Evolutionary conservation across 2,888 invertebrate species (phyloP).

Genomic region (Cataglyphis albicans): DNA sequence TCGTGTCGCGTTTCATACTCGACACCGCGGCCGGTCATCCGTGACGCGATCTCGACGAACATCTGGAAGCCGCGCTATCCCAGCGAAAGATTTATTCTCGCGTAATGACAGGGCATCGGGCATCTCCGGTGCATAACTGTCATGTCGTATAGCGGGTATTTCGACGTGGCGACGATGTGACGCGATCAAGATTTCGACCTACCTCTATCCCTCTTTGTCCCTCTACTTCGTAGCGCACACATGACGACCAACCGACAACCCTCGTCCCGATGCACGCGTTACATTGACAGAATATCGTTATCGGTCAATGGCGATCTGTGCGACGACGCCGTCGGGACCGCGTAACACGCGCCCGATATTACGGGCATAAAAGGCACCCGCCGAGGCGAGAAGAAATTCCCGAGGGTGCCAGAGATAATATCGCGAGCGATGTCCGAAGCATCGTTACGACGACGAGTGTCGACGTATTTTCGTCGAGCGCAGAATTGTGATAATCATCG

Average conservation of each 20-base stretch:
- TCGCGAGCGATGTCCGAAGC: conserved; percentile 66
- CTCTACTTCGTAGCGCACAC: conserved; percentile 55
- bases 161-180: conserved; percentile 67
- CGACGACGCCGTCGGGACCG: conserved; percentile 57
- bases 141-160: conserved; percentile 70
- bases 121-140: conserved; percentile 76
- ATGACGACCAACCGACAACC: conserved; percentile 61
- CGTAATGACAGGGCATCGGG: conserved; percentile 71
- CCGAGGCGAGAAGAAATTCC: conserved; percentile 73
- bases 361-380: conserved; percentile 69
- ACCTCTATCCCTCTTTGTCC: conserved; percentile 35
- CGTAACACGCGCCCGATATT: conserved; percentile 75
- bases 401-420: conserved; percentile 68
- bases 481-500: not conserved
- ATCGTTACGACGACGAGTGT: conserved; percentile 64
- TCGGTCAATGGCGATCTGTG: conserved; percentile 68
- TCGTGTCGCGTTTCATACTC: conserved; percentile 65
- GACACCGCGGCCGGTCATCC: conserved; percentile 55
- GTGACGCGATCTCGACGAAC: conserved; percentile 58
- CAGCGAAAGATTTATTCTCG: conserved; percentile 73
- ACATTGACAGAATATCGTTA: conserved; percentile 72
- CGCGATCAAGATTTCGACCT: conserved; percentile 76
- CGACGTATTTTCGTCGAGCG: conserved; percentile 40
- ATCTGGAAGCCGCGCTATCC: conserved; percentile 63
- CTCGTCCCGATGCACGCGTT: conserved; percentile 54